Evolutionary conservation across 92 coral and sea anemone species (phyloP), one percentile per base, ranked within the genome.

Genomic region (Epizoanthus scotinus): DNA sequence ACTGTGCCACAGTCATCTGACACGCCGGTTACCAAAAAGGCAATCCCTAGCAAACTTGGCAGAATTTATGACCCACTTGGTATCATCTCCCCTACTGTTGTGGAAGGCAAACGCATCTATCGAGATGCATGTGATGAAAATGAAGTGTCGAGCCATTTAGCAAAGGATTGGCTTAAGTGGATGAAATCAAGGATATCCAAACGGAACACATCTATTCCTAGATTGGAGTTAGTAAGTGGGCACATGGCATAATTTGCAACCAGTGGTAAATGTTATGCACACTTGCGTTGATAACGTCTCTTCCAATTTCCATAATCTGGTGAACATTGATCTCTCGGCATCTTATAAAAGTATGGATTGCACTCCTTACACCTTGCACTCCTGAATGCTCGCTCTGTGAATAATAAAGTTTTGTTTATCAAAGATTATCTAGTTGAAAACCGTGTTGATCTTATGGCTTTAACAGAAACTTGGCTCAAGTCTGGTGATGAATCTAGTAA

Each of bases 131-230:
- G 85, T 40, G 85, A 79, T 44, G 66, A 80, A 25, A 60, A 66
- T 8, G 89, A 69, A 27, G 79, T 85, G 12, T 79, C 82, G 24
- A 18, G 25, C 20, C 15, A 18, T 18, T 27, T 69, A 22, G 59
- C 29, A 14, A 20, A 44, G 25, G 78, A 73, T 22, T 86, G 86
- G 90, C 28, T 74, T 6, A 82, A 70, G 65, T 86, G 83, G 90
- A 34, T 6, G 40, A 34, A 34, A 42, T 88, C 92, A 0, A 79
- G 90, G 74, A 88, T 91, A 29, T 88, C 88, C n/a, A 91, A 91
- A 68, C 92, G 87, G 49, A 85, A 79, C 84, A 88, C 89, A 55
- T 85, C 90, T 7, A 85, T 88, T 18, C 87, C 89, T n/a, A 77
- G 91, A 77, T 80, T 88, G 31, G 91, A 91, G 63, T 71, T 91